Percentiles rank a stretch among this genome's conserved stretches.
These are phyloP conservation scores for Tiphia femorata DNA, from an alignment of 2,888 invertebrate species.

Conservation along the genomic window DNA sequence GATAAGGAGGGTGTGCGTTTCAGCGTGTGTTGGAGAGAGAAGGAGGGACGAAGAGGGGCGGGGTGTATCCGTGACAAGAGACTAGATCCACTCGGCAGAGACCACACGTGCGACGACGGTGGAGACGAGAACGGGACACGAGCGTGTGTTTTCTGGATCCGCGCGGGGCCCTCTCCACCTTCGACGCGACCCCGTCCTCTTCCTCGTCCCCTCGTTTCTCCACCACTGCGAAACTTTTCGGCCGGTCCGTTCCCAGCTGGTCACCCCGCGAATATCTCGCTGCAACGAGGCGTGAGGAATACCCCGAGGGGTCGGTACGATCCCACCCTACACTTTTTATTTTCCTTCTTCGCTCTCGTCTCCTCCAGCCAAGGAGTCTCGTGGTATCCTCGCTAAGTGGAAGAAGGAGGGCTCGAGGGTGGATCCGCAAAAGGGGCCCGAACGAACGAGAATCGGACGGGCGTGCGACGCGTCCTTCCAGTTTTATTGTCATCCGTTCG, in stretches of 20 bases:
- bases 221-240: conserved; percentile 32
- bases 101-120: conserved; percentile 46
- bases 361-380: not conserved
- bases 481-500: conserved; percentile 61
- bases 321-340: no score
- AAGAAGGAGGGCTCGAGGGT: not conserved
- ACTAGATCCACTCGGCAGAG: conserved; percentile 55
- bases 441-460: conserved; percentile 32
- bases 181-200: not conserved
- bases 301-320: conserved; percentile 12
- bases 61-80: conserved; percentile 62
- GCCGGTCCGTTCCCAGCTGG: conserved; percentile 28
- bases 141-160: conserved; percentile 18
- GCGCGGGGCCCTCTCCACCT: not conserved
- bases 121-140: conserved; percentile 25
- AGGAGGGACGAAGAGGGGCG: conserved; percentile 27
- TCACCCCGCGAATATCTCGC: conserved; percentile 31
- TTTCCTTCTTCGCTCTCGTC: not conserved
- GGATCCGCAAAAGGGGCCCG: not conserved
- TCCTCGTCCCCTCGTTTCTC: not conserved
- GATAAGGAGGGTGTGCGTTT: conserved; percentile 4
- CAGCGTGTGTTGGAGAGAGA: conserved; percentile 10
- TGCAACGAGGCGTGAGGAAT: conserved; percentile 39
- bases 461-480: conserved; percentile 47
- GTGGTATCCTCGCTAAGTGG: not conserved